Conservation (phyloP, 2,888 invertebrate genomes). For the Nycteola revayana region DNA sequence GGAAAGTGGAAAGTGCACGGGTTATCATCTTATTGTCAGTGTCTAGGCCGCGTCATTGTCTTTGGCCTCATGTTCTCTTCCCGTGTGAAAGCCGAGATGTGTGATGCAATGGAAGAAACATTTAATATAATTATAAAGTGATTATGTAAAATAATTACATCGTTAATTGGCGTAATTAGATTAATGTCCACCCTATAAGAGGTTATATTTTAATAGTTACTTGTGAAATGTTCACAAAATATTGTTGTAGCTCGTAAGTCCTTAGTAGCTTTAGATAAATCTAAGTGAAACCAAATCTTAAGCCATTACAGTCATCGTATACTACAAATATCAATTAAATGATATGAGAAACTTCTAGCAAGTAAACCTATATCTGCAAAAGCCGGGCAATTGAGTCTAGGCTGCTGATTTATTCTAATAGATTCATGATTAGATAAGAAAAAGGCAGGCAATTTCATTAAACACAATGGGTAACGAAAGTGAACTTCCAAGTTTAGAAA, state of each 20-base stretch:
- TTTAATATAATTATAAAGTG: too few species aligned
- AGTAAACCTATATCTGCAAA: conserved; percentile 17
- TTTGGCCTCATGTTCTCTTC: conserved; percentile 42
- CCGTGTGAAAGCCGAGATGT: conserved; percentile 56
- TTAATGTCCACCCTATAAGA: too few species aligned
- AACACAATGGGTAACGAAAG: conserved; percentile 47
- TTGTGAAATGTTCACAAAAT: too few species aligned
- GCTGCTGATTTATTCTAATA: conserved; percentile 32
- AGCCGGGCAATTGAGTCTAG: conserved; percentile 36
- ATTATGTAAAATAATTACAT: too few species aligned
- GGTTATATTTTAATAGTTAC: too few species aligned
- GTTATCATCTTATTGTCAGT: conserved; percentile 66
- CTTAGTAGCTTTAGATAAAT: too few species aligned
- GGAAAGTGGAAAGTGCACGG: conserved; percentile 75
- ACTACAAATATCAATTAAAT: background rate
- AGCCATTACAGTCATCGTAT: too few species aligned
- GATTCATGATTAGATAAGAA: conserved; percentile 29
- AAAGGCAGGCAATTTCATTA: conserved; percentile 34
- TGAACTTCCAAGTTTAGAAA: conserved; percentile 34
- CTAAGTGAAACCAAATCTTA: too few species aligned
- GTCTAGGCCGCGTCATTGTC: conserved; percentile 64
- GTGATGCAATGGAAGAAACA: conserved; percentile 24
- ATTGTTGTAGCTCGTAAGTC: too few species aligned
- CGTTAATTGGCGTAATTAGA: too few species aligned
- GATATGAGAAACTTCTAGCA: conserved; percentile 8